Base-by-base conservation (phyloP, 2,797 vertebrate genomes). In the Onychomys leucogaster region DNA sequence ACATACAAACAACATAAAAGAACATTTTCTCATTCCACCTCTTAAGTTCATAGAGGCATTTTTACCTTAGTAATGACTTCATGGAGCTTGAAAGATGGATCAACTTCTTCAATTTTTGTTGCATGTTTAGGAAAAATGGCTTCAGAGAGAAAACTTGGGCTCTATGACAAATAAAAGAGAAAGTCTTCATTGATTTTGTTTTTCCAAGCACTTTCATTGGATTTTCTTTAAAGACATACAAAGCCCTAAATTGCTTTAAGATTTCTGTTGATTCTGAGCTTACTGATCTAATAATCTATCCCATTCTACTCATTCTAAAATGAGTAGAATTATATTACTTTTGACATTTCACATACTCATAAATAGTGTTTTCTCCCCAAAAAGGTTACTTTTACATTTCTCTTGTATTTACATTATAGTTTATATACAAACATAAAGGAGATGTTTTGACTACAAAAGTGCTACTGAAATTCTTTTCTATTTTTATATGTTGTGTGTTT, bases 21-120 rank as follows among this genome's bases (percentile, higher is more conserved):
- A 81, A 55, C 13, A 5, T n/a, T 65, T 88, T 27, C 14, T 46
- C 17, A 94, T 41, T 4, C 4, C 32, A 2, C 7, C 80, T 11
- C 55, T 61, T 61, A n/a, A 92, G 1, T 2, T 76, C 25, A 67
- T n/a, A 67, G 61, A 71, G 25, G 14, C 14, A 41, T 46, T 61
- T 4, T 37, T 99, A 99, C 99, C 99, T 99, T 99, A 65, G 99
- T 98, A 97, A 99, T 98, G 84, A 98, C 99, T 98, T 99, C 99
- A 0, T 99, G 99, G 95, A 99, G 99, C 80, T 96, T 99, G 98
- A 99, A 99, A 96, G 98, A 98, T 3, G 99, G 99, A 98, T 99
- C 99, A 91, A 99, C 89, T 78, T 99, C 99, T 98, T 99, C 98
- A 65, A 98, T 97, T 98, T 96, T 97, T 61, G 98, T 98, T 85